Conservation (phyloP, 2,888 invertebrate species). For the Parnassius mnemosyne region DNA sequence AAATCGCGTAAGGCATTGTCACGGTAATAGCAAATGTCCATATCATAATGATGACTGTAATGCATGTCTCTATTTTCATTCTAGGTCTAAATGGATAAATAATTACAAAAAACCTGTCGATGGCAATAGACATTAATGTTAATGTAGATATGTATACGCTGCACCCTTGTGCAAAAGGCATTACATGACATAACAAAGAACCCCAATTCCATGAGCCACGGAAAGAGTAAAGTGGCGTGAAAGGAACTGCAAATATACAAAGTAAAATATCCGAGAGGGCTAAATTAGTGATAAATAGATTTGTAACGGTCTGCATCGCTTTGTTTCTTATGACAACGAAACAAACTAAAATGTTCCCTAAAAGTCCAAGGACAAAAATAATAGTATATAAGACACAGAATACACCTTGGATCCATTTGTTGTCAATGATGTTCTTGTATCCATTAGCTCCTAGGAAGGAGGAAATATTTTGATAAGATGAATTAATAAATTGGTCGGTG, state of each 20-base stretch:
- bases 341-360: slow-evolving; percentile 95
- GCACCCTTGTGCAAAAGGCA: slow-evolving; percentile 96
- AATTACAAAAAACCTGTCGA: slow-evolving; percentile 98
- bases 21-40: slow-evolving; percentile 94
- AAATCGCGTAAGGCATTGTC: slow-evolving; percentile 95
- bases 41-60: slow-evolving; percentile 91
- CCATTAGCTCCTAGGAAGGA: slow-evolving; percentile 40
- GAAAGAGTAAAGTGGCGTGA: slow-evolving; percentile 97
- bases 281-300: slow-evolving; percentile 97
- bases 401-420: slow-evolving; percentile 84
- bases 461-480: slow-evolving; percentile 24
- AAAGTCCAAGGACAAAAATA: slow-evolving; percentile 93
- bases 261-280: slow-evolving; percentile 97
- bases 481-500: slow-evolving; percentile 48
- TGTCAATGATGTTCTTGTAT: slow-evolving; percentile 81
- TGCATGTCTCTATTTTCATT: slow-evolving; percentile 93
- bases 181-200: slow-evolving; percentile 92
- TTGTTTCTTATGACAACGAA: slow-evolving; percentile 95
- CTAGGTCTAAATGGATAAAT: slow-evolving; percentile 96
- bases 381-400: slow-evolving; percentile 89
- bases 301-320: slow-evolving; percentile 98
- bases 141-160: slow-evolving; percentile 98
- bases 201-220: slow-evolving; percentile 97
- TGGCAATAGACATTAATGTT: slow-evolving; percentile 97
- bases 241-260: slow-evolving; percentile 96